Conservation (phyloP, 2,797 vertebrate genomes). For the Poliocrania exsul region DNA sequence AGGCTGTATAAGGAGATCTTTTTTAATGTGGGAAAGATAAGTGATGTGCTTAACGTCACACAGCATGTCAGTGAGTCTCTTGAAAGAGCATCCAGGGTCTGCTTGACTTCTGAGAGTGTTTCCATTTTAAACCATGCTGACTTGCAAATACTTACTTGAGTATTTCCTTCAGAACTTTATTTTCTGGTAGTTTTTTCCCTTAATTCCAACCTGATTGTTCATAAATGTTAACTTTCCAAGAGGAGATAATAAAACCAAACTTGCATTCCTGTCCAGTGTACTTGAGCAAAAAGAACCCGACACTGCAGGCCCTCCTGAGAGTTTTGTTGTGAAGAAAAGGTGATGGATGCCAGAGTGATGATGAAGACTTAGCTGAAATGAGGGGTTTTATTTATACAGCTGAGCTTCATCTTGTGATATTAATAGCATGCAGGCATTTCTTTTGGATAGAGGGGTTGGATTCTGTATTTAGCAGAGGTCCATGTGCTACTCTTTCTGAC, state of each 20-base stretch:
- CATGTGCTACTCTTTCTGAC: not conserved
- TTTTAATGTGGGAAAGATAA: not conserved
- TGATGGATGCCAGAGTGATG: slow-evolving; percentile 30
- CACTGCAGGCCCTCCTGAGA: not conserved
- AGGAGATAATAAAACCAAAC: not conserved
- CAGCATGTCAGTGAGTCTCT: not conserved
- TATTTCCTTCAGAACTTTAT: not conserved
- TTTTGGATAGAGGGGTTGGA: not conserved
- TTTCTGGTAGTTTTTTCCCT: not conserved
- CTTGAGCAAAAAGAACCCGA: not conserved
- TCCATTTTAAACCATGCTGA: slow-evolving; percentile 10
- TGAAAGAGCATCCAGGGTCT: not conserved
- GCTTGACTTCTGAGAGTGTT: not conserved
- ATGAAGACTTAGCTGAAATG: slow-evolving; percentile 26
- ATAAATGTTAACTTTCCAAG: not conserved
- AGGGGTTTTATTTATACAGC: slow-evolving; percentile 58
- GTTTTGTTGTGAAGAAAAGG: not conserved
- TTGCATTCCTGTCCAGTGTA: not conserved
- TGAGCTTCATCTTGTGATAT: slow-evolving; percentile 54
- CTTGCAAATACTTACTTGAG: not conserved
- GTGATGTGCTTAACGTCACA: not conserved
- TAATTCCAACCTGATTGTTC: not conserved
- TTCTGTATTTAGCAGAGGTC: not conserved
- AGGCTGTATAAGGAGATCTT: not conserved
- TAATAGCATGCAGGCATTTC: slow-evolving; percentile 34